These are phyloP conservation scores for Triops longicaudatus DNA, from an alignment of 1,140 invertebrate species.

Conservation along the genomic window DNA sequence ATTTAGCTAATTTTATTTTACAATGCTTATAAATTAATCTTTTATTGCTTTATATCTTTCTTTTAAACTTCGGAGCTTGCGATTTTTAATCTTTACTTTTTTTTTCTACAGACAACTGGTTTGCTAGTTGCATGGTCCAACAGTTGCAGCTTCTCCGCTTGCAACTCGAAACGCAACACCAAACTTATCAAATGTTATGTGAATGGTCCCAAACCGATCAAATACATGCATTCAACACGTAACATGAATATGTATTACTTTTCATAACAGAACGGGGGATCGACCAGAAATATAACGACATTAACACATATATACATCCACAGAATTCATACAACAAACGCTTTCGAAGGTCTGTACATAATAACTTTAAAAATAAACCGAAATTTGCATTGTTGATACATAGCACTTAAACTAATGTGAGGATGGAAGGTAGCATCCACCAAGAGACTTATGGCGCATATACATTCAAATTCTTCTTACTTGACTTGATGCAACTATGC, in stretches of 20 bases:
- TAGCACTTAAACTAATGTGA: neutral
- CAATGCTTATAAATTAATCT: too few relatives aligned
- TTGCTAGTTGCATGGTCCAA: neutral
- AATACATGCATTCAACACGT: neutral
- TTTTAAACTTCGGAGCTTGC: too few relatives aligned
- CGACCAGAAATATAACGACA: constrained; percentile 13
- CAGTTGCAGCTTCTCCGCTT: neutral
- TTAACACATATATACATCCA: constrained; percentile 3
- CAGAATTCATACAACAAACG: neutral
- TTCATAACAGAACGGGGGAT: neutral
- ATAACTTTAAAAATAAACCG: neutral
- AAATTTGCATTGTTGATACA: neutral
- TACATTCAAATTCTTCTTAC: too few relatives aligned
- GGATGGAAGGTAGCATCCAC: neutral
- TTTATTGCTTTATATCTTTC: too few relatives aligned
- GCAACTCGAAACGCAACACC: neutral
- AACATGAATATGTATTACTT: constrained; percentile 16
- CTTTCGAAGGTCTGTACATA: neutral
- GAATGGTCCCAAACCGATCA: neutral
- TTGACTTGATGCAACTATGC: too few relatives aligned
- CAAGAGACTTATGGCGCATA: too few relatives aligned
- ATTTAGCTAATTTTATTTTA: too few relatives aligned
- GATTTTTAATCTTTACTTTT: too few relatives aligned
- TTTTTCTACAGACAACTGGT: neutral
- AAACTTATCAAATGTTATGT: neutral